Evolutionary conservation across 2,888 invertebrate genomes (phyloP).

Genomic region (Entomobrya multifasciata): DNA sequence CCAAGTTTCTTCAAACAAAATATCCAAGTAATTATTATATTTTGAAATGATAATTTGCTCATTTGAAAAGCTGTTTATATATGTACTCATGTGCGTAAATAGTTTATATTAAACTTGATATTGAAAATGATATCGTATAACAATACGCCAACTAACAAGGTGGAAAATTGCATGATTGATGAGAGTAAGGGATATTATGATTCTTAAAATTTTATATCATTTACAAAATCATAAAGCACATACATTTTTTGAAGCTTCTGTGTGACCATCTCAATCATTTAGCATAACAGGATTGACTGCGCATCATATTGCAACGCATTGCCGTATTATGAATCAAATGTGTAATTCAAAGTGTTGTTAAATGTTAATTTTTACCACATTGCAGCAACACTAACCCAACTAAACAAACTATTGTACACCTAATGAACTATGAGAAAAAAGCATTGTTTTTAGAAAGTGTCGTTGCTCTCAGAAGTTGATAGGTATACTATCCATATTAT

Average conservation of each 20-base stretch:
- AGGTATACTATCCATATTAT: not conserved
- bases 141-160: not conserved
- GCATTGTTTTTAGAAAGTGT: constrained; percentile 61
- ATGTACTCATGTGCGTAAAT: not conserved
- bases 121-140: constrained; percentile 1
- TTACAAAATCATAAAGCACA: not conserved
- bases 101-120: constrained; percentile 22
- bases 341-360: not conserved
- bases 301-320: not conserved
- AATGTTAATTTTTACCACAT: not conserved
- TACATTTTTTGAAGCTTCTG: constrained; percentile 12
- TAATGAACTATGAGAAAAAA: constrained; percentile 63
- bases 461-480: constrained; percentile 27
- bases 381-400: not conserved
- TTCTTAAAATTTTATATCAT: not conserved
- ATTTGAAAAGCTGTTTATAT: not conserved
- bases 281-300: constrained; percentile 59
- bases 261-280: constrained; percentile 23
- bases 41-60: not conserved
- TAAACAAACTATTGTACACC: not conserved
- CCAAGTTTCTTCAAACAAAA: too few species aligned
- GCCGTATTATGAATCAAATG: not conserved
- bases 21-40: not conserved
- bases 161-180: constrained; percentile 6
- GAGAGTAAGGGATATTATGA: constrained; percentile 1